phyloP scores from a whole-genome alignment of 2,113 vertebrate species.

The Corydoras maculifer region DNA sequence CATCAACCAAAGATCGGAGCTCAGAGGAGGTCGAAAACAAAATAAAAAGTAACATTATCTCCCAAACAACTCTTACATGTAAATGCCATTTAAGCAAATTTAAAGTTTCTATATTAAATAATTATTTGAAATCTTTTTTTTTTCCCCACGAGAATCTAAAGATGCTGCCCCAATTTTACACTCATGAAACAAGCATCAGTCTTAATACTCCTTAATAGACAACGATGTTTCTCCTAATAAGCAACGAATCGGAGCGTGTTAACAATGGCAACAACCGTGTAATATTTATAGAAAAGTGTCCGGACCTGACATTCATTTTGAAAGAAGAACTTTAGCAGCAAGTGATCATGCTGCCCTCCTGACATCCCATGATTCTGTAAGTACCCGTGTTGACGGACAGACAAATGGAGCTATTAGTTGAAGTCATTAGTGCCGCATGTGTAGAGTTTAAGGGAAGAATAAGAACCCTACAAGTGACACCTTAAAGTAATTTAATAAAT shows the following conservation, averaged over 20 bases:
- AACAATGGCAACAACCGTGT: slow-evolving; percentile 58
- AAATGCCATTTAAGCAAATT: too few relatives aligned
- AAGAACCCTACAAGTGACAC: too few relatives aligned
- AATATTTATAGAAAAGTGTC: slow-evolving; percentile 66
- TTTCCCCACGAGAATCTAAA: neutral
- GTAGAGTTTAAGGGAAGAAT: too few relatives aligned
- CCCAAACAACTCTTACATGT: too few relatives aligned
- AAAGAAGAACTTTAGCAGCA: slow-evolving; percentile 33
- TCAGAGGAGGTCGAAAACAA: neutral
- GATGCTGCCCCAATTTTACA: slow-evolving; percentile 33
- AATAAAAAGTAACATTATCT: neutral
- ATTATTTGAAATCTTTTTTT: too few relatives aligned
- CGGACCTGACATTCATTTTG: slow-evolving; percentile 72
- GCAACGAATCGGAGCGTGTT: slow-evolving; percentile 71
- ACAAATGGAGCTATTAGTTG: neutral
- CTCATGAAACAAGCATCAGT: slow-evolving; percentile 56
- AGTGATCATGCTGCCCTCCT: too few relatives aligned
- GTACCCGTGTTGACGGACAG: slow-evolving; percentile 54
- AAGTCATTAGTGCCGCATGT: too few relatives aligned
- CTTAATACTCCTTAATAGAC: slow-evolving; percentile 54
- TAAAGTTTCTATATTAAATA: too few relatives aligned
- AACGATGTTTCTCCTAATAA: slow-evolving; percentile 69
- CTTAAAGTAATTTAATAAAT: too few relatives aligned
- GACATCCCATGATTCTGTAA: slow-evolving; percentile 39
- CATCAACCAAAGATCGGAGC: slow-evolving; percentile 15